These are phyloP conservation scores for Myotis vivesi DNA, from an alignment of 2,797 vertebrate genomes.

Conservation along the genomic window DNA sequence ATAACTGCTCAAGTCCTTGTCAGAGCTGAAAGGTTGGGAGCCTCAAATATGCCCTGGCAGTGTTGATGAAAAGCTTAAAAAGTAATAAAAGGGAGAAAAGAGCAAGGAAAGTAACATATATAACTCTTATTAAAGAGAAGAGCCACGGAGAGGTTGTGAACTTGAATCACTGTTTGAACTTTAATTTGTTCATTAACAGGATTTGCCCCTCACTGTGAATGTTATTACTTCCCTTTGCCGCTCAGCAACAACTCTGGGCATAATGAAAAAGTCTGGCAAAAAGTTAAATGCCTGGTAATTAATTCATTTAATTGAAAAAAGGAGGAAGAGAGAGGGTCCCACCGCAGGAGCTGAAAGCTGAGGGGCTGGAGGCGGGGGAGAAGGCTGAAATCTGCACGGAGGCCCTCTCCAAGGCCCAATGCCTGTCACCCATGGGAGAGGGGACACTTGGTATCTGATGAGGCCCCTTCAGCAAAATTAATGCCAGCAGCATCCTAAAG, in stretches of 20 bases:
- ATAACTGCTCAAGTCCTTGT: constrained; percentile 81
- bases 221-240: constrained; percentile 87
- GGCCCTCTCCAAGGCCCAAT: background rate
- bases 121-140: constrained; percentile 87
- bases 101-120: constrained; percentile 86
- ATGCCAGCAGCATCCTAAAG: background rate
- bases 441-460: background rate
- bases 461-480: background rate
- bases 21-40: constrained; percentile 81
- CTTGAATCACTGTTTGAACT: constrained; percentile 90
- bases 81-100: constrained; percentile 85
- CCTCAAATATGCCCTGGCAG: constrained; percentile 74
- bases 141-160: constrained; percentile 86
- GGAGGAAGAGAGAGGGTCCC: constrained; percentile 36
- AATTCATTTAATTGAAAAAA: constrained; percentile 82
- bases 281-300: constrained; percentile 89
- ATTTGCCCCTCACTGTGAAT: constrained; percentile 89
- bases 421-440: background rate
- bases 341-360: constrained; percentile 29
- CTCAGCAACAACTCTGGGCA: constrained; percentile 84
- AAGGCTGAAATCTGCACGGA: constrained; percentile 7
- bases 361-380: background rate
- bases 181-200: constrained; percentile 92
- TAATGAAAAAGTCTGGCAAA: constrained; percentile 86
- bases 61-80: constrained; percentile 87